Conservation (phyloP, 92 coral and sea anemone species). For the Umimayanthus chanpuru region DNA sequence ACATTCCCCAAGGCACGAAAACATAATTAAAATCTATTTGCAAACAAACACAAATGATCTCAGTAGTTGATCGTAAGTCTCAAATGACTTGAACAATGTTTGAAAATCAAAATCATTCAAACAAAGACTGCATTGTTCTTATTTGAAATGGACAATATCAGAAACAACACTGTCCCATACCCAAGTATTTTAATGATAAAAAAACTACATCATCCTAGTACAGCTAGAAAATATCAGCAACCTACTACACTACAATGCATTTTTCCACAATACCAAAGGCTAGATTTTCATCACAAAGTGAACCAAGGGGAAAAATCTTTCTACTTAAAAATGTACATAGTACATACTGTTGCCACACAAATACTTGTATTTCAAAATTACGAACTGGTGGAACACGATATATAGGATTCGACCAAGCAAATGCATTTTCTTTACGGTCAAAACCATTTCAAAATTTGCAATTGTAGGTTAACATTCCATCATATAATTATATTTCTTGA, state of each 20-base stretch:
- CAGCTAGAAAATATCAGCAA: neutral
- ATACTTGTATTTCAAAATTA: slow-evolving; percentile 14
- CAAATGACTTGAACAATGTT: neutral
- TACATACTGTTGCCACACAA: slow-evolving; percentile 14
- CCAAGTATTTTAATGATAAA: slow-evolving; percentile 23
- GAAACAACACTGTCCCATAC: slow-evolving; percentile 15
- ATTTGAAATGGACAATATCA: neutral
- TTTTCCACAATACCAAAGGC: neutral
- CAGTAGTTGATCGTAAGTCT: too few relatives aligned
- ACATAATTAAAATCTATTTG: too few relatives aligned
- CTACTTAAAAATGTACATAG: slow-evolving; percentile 1
- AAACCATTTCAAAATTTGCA: neutral
- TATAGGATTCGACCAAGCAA: neutral
- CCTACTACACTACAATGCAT: neutral
- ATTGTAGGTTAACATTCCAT: neutral
- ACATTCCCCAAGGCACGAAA: too few relatives aligned
- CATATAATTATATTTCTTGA: neutral
- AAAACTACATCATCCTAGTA: neutral
- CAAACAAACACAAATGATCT: too few relatives aligned
- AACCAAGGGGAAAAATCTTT: neutral
- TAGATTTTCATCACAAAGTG: neutral
- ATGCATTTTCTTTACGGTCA: neutral
- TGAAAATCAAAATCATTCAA: neutral
- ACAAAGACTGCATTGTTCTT: neutral
- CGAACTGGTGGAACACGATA: neutral